These are phyloP conservation scores for Ctenicera cuprea DNA, from an alignment of 2,888 invertebrate species.

Conservation along the genomic window DNA sequence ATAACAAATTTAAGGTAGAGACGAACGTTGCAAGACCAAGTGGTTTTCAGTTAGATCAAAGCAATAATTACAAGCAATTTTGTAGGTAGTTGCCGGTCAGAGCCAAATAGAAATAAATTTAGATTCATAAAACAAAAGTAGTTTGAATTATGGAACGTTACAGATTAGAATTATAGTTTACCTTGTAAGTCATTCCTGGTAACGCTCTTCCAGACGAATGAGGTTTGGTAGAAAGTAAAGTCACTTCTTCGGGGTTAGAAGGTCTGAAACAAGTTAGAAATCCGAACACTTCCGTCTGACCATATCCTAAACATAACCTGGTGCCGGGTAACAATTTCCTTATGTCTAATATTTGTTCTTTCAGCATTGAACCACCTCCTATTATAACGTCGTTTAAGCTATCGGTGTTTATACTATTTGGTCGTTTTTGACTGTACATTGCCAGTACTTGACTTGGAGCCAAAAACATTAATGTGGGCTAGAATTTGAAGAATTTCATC, in stretches of 20 bases:
- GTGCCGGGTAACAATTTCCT: conserved; percentile 67
- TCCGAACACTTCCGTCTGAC: conserved; percentile 65
- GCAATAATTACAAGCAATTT: too few relatives aligned
- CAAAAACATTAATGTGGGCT: conserved; percentile 62
- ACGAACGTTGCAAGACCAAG: too few relatives aligned
- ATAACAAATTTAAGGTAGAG: too few relatives aligned
- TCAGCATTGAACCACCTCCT: conserved; percentile 63
- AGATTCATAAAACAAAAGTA: too few relatives aligned
- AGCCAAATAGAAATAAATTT: too few relatives aligned
- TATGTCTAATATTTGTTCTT: conserved; percentile 59
- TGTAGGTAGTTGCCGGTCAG: too few relatives aligned
- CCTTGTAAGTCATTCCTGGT: conserved; percentile 64
- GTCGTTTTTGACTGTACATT: conserved; percentile 50
- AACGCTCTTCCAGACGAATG: conserved; percentile 62
- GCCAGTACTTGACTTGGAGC: conserved; percentile 57
- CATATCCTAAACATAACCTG: conserved; percentile 63
- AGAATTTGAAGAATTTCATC: neutral
- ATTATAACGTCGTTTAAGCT: conserved; percentile 57
- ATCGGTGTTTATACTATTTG: conserved; percentile 55
- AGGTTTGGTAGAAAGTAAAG: conserved; percentile 62
- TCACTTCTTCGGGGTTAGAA: conserved; percentile 59
- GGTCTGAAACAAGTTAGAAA: conserved; percentile 60
- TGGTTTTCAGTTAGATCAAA: too few relatives aligned
- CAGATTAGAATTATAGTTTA: too few relatives aligned
- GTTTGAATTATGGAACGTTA: too few relatives aligned